Evolutionary conservation across 1,140 invertebrate species (phyloP), one percentile per base, ranked within the genome.

Genomic region (Linepithema humile): DNA sequence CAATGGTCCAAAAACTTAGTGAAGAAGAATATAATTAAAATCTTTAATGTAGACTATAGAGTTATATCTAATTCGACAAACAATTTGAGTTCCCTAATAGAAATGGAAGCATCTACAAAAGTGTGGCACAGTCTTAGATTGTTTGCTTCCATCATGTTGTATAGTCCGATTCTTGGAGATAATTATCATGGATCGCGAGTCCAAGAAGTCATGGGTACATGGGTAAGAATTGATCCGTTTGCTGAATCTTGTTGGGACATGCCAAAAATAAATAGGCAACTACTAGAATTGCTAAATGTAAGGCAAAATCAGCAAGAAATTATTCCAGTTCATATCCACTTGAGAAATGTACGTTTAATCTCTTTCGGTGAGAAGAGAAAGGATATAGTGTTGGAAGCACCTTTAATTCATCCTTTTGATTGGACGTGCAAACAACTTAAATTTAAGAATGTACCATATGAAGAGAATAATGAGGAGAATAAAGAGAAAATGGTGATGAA

Each of bases 161-260:
- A 91, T n/a, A 88, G 90, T 55, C 94, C 95, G 29, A 83, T 95
- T 83, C 82, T 95, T 7, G 95, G 95, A 3, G 95, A 95, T 74
- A 93, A 94, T 64, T 55, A 93, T 35, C 93, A 92, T 67, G 92
- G 92, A 7, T 91, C 92, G 15, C 87, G 93, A 26, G 90, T 94
- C 40, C 91, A 93, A 48, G 89, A 92, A 17, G 59, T 95, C 0
- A 86, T 91, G 70, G 91, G 93, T 35, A 88, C 91, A 40, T 92
- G 90, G 75, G 12, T 94, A 9, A 89, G 88, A 64, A 87, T 94
- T 7, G 89, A 91, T 73, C 92, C 93, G 4, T 92, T 92, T 72
- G 85, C 92, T 32, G 64, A 91, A 10, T 69, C 75, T 0, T 80
- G 87, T 20, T 75, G 50, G 6, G 1, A 75, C 0, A 55, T 75